Conservation (phyloP, 2,888 invertebrate genomes). For the Aphidius colemani region DNA sequence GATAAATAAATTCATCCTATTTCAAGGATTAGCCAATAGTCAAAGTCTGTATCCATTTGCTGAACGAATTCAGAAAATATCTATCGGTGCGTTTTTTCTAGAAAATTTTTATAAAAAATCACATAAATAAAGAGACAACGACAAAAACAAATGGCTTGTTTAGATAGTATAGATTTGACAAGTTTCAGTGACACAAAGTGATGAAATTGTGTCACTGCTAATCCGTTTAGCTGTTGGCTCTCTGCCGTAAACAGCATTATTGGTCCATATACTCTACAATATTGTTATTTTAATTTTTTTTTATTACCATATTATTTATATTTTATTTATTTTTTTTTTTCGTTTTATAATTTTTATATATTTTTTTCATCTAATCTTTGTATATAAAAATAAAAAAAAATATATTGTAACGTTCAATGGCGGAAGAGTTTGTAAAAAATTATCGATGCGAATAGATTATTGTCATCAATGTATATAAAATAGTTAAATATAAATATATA, state of each 20-base stretch:
- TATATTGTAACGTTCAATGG: conserved; percentile 18
- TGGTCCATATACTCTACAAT: neutral
- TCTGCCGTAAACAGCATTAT: neutral
- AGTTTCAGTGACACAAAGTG: conserved; percentile 17
- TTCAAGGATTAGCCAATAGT: no score
- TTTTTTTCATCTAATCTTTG: conserved; percentile 3
- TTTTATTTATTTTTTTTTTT: neutral
- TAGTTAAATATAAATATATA: neutral
- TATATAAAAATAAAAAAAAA: conserved; percentile 8
- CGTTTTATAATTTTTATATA: conserved; percentile 3
- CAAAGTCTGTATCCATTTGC: no score
- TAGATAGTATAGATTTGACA: conserved; percentile 27
- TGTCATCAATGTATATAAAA: conserved; percentile 15
- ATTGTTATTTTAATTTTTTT: conserved; percentile 2
- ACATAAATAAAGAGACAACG: no score
- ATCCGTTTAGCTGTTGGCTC: conserved; percentile 16
- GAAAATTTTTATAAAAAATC: no score
- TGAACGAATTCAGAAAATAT: no score
- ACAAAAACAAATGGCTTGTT: no score
- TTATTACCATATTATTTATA: neutral
- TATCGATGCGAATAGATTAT: conserved; percentile 7
- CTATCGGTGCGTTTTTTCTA: no score
- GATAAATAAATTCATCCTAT: no score
- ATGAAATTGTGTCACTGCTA: conserved; percentile 21
- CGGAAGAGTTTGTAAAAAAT: conserved; percentile 16